Base-by-base conservation (phyloP, 1,140 invertebrate species). In the Drosophila repletoides region DNA sequence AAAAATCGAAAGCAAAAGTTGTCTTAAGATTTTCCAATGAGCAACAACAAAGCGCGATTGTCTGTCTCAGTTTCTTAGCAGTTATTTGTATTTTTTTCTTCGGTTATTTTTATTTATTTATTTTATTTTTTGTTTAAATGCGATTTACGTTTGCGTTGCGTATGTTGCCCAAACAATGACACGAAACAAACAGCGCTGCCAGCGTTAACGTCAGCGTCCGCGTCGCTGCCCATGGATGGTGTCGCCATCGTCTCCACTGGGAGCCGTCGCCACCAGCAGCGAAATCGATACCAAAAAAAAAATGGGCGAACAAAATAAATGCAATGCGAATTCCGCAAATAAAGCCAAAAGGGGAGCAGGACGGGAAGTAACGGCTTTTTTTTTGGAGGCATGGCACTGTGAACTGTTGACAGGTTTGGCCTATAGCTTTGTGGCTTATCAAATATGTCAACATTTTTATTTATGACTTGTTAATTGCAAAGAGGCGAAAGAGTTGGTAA, bases 371-470 rank as follows among this genome's bases (percentile, higher is more conserved):
- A 24, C 10, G 19, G 29, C 31, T 19, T 33, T 15, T 9, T 48
- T 9, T 21, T 29, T 15, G 45, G 22, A 34, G 14, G 36, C 24
- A 17, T 22, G 51, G 14, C 24, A 19, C 12, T 61, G n/a, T 49
- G 31, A 46, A 41, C 40, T 60, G 41, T 41, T 59, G 59, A 65
- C 72, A 65, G 51, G 60, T 63, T 63, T 28, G 24, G 24, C 31
- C 46, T 43, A 10, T 41, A 28, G 45, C 59, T 66, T 56, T 76
- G 73, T 48, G 33, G 74, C 67, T 76, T 76, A 76, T 76, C 73
- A 76, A 76, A 81, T 81, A 36, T 81, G 76, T 81, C 76, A 81
- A 76, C 72, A 76, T 81, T 81, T 81, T 81, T 79, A 79, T 79
- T 79, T 79, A 79, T 64, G 76, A 76, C 72, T 76, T 81, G 67